Evolutionary conservation across 2,888 invertebrate species (phyloP), one percentile per base, ranked within the genome.

Genomic region (Oscheius sp.): DNA sequence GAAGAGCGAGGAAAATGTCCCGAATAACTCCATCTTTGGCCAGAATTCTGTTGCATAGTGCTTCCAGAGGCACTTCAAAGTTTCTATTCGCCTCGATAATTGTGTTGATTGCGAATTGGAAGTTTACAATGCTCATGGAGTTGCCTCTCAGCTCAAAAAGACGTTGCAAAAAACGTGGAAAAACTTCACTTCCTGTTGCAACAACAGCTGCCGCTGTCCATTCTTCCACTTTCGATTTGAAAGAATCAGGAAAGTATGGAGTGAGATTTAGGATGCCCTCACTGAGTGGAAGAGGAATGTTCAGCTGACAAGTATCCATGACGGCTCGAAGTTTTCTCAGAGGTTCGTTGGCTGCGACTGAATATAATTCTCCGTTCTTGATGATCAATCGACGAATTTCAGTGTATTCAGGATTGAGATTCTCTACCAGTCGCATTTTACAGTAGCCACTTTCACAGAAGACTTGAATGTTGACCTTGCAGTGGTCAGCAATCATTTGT

Each of bases 401-500:
- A 22, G 47, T n/a, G 32, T 2, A 20, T 17, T 54, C 33, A 17
- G 54, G 33, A 44, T 64, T 64, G 22, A 51, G 9, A 20, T 64
- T 64, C 22, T 64, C 64, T 22, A 51, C 64, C 30, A 64, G 22
- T 0, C 51, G 51, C 51, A 64, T 22, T 44, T 64, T 41, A 5
- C 33, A 17, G 44, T 12, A 54, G 0, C 64, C 64, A 26, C 51
- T 50, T 22, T 49, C 20, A 2, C 38, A 36, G 36, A 51, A 64
- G 8, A 38, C 54, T 54, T 64, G 64, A 0, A 64, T 12, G 22
- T 64, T 64, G n/a, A 38, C 41, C 8, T 64, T 14, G 2, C 14
- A 17, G 5, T 64, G 17, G 2, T 64, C 64, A 3, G 64, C 17
- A 0, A 64, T 9, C 33, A 47, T 36, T n/a, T 33, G 51, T 28